phyloP scores from a whole-genome alignment of 2,113 vertebrate species.

The Equus quagga region DNA sequence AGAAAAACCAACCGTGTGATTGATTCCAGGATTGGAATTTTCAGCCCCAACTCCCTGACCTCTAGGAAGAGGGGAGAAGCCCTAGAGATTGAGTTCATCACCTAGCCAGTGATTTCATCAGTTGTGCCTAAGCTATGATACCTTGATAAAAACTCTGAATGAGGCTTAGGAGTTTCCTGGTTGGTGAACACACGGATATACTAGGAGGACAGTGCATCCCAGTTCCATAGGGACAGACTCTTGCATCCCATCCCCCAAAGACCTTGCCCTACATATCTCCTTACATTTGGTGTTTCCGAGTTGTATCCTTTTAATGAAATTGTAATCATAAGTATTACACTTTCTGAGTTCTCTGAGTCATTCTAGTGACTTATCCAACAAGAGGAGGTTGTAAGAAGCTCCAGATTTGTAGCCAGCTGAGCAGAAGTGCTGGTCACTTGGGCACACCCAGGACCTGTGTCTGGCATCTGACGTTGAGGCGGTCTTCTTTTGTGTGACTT shows the following conservation, averaged over 20 bases:
- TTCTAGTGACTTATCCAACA: neutral
- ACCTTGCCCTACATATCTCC: neutral
- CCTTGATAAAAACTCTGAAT: neutral
- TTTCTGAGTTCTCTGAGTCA: neutral
- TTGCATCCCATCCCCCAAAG: neutral
- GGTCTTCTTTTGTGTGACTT: neutral
- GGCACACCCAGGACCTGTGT: neutral
- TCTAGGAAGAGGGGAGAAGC: neutral
- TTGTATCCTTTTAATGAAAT: neutral
- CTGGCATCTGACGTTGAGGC: neutral
- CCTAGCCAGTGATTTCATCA: neutral
- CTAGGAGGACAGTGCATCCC: neutral
- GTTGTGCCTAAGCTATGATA: neutral
- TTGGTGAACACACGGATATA: rapidly evolving
- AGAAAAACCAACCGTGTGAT: neutral
- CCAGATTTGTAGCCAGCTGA: neutral
- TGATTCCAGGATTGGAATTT: neutral
- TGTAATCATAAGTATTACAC: neutral
- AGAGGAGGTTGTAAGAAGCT: neutral
- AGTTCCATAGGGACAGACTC: neutral
- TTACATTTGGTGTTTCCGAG: neutral
- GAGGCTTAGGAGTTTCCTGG: neutral
- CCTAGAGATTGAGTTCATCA: neutral
- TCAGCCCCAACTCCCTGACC: neutral
- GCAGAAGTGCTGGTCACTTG: neutral